Evolutionary conservation across 2,797 vertebrate species (phyloP).

Genomic region (Sandelia bainsii): DNA sequence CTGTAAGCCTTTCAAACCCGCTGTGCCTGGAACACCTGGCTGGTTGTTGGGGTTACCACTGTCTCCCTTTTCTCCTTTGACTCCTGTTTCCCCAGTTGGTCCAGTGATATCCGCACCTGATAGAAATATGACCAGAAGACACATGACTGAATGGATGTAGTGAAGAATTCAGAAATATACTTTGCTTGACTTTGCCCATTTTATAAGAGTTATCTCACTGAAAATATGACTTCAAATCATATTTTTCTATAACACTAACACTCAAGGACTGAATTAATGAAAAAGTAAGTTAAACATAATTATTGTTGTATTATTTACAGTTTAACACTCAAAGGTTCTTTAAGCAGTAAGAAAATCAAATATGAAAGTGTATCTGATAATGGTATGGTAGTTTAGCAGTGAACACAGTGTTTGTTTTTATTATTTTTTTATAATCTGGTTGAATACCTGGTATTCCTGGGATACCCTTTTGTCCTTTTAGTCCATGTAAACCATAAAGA

Average conservation of each 20-base stretch:
- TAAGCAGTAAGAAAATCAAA: no score
- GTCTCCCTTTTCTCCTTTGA: slow-evolving; percentile 87
- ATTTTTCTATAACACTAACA: no score
- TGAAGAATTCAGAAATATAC: not conserved
- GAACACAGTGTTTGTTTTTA: not conserved
- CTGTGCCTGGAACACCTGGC: slow-evolving; percentile 82
- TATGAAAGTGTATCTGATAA: not conserved
- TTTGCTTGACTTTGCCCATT: not conserved
- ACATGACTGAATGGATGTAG: not conserved
- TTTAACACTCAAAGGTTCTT: not conserved
- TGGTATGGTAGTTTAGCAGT: not conserved
- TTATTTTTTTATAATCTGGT: not conserved
- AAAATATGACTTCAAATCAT: no score
- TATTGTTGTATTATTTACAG: not conserved
- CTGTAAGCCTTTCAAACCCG: slow-evolving; percentile 87
- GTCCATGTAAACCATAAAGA: slow-evolving; percentile 90
- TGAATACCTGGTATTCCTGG: slow-evolving; percentile 88
- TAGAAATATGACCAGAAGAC: slow-evolving; percentile 18
- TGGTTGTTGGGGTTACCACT: slow-evolving; percentile 85
- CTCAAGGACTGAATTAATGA: no score
- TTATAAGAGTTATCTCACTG: not conserved
- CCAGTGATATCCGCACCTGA: slow-evolving; percentile 88
- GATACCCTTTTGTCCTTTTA: slow-evolving; percentile 91
- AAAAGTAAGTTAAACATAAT: slow-evolving; percentile 1
- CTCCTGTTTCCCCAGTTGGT: slow-evolving; percentile 85